Percentiles rank a stretch among this genome's conserved stretches.
These are phyloP conservation scores for Lepidurus apus DNA, from an alignment of 1,140 invertebrate species.

Conservation along the genomic window DNA sequence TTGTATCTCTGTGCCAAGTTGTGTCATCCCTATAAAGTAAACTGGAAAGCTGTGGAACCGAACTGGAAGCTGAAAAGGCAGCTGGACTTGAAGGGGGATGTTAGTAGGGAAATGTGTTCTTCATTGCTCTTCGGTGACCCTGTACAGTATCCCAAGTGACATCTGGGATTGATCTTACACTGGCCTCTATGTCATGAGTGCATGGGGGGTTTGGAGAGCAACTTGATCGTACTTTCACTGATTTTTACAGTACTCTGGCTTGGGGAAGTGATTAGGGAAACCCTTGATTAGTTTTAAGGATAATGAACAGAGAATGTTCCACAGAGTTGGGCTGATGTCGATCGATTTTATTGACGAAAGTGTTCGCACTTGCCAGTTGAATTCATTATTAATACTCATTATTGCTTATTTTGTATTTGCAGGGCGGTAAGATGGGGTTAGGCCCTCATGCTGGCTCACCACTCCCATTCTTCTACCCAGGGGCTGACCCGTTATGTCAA, in stretches of 20 bases:
- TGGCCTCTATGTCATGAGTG: not conserved
- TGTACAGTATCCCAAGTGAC: slow-evolving; percentile 2
- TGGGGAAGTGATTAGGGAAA: too few species aligned
- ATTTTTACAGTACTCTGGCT: too few species aligned
- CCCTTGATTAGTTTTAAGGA: too few species aligned
- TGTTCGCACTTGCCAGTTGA: too few species aligned
- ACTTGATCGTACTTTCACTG: too few species aligned
- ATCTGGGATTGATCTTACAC: slow-evolving; percentile 2
- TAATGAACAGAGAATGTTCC: too few species aligned
- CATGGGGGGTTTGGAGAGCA: not conserved
- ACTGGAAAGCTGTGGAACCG: not conserved
- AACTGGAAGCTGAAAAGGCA: slow-evolving; percentile 8
- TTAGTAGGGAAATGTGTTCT: too few species aligned
- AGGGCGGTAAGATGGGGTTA: slow-evolving; percentile 86
- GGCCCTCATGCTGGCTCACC: slow-evolving; percentile 50
- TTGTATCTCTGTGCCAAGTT: not conserved
- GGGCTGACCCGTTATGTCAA: slow-evolving; percentile 72
- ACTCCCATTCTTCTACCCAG: slow-evolving; percentile 84
- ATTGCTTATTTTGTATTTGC: slow-evolving; percentile 51
- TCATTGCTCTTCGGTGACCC: not conserved
- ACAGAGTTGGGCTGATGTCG: too few species aligned
- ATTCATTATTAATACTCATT: not conserved
- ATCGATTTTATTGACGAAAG: too few species aligned
- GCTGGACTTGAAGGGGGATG: not conserved
- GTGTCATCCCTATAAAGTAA: slow-evolving; percentile 1